Base-by-base conservation (phyloP, 2,888 invertebrate species). In the Synanthedon tipuliformis region DNA sequence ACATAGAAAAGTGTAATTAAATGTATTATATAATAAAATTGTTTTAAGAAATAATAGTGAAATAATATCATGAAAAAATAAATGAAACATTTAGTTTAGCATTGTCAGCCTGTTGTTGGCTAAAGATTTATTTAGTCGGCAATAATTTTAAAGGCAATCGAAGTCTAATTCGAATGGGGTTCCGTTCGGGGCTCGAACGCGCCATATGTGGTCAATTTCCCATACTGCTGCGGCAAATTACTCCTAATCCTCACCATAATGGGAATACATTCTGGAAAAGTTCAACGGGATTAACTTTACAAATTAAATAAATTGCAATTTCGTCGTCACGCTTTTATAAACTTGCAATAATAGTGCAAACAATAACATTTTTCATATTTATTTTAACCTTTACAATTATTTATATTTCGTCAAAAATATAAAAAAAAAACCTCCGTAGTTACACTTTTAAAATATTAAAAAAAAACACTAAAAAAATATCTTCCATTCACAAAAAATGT, bases 141-240 rank as follows among this genome's bases (percentile, higher is more conserved):
- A 71, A 75, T 73, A 62, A 61, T 61, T 65, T 61, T 55, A 61
- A 73, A 72, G 49, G 49, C 18, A 49, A 49, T 49, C 48, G 50
- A 41, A 50, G 11, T 12, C 23, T 13, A 13, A 41, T 50, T 50
- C 16, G 16, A 34, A 54, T 51, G 45, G 55, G 34, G 50, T 34
- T 34, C 49, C 51, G 50, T 48, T 48, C 57, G 61, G 59, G 59
- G 58, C 34, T 34, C 60, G 60, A 63, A 57, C 53, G 69, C 77
- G 81, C 80, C 85, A 85, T 85, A 84, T 84, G 84, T 73, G 78
- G 68, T 70, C 77, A 77, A 81, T 80, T 80, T 75, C 77, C 65
- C 63, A 63, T 66, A 50, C 66, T 71, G 77, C 73, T 69, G 64
- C 75, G 75, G 68, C 57, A 76, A 75, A 76, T 81, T 81, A 78